phyloP scores from a whole-genome alignment of 2,113 vertebrate genomes.

The Smithornis capensis region DNA sequence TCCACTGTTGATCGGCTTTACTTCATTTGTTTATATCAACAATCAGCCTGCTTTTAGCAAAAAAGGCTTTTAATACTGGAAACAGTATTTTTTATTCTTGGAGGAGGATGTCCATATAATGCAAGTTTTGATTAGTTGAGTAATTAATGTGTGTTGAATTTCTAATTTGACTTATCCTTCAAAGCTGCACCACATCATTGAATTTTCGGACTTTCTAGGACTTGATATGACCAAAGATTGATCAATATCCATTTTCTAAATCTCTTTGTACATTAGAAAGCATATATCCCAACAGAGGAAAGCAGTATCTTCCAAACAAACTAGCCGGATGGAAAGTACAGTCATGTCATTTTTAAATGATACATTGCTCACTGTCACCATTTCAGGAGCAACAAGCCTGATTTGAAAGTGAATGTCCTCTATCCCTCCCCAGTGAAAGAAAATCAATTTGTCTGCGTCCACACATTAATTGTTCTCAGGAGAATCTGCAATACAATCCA shows the following conservation, averaged over 20 bases:
- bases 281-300: neutral
- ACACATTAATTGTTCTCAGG: conserved; percentile 30
- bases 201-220: neutral
- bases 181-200: neutral
- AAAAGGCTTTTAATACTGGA: neutral
- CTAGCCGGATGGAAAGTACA: neutral
- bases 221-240: neutral
- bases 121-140: neutral
- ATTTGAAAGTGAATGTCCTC: conserved; percentile 45
- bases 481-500: conserved; percentile 20
- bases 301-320: neutral
- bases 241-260: neutral
- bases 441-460: conserved; percentile 46
- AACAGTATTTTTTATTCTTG: neutral
- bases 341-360: conserved; percentile 41
- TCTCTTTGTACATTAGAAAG: neutral
- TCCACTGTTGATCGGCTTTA: neutral
- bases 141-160: neutral
- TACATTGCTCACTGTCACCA: conserved; percentile 30
- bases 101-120: neutral
- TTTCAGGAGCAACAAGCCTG: conserved; percentile 29
- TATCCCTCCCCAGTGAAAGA: conserved; percentile 33
- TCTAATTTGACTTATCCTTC: neutral
- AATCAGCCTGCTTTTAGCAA: neutral
- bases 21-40: neutral